A percentile compares a stretch with the other conserved stretches of the same genome.
These are phyloP conservation scores for Pseudolycoriella hygida DNA, from an alignment of 2,888 invertebrate genomes.

Conservation along the genomic window DNA sequence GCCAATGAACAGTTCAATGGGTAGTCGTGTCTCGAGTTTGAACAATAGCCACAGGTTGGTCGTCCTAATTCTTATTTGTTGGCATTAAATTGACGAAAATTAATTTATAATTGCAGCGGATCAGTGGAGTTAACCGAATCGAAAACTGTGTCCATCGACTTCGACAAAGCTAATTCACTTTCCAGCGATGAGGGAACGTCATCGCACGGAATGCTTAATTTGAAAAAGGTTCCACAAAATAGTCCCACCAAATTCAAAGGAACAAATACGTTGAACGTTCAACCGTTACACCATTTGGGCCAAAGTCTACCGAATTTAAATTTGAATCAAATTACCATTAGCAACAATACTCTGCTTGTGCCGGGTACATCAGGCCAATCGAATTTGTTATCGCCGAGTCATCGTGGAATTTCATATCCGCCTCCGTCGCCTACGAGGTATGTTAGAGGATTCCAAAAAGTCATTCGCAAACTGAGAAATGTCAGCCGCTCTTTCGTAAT, in stretches of 20 bases:
- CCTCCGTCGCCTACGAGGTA: slow-evolving; percentile 53
- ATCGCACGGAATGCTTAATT: neutral
- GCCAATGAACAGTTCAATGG: slow-evolving; percentile 27
- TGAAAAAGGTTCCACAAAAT: slow-evolving; percentile 17
- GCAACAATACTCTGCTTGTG: slow-evolving; percentile 37
- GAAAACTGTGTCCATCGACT: slow-evolving; percentile 41
- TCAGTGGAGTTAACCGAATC: slow-evolving; percentile 50
- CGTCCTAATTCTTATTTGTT: neutral
- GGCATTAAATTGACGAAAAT: neutral
- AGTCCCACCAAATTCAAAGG: slow-evolving; percentile 26
- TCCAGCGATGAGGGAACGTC: slow-evolving; percentile 42
- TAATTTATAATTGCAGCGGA: slow-evolving; percentile 28
- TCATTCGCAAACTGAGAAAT: too few relatives aligned
- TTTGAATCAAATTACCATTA: slow-evolving; percentile 23
- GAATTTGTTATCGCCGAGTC: slow-evolving; percentile 37
- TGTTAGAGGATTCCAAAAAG: slow-evolving; percentile 12
- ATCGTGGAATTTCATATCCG: slow-evolving; percentile 63
- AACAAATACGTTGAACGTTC: slow-evolving; percentile 58
- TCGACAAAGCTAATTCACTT: slow-evolving; percentile 44
- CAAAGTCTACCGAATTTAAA: slow-evolving; percentile 66
- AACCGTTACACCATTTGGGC: slow-evolving; percentile 48
- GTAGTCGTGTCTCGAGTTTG: slow-evolving; percentile 46
- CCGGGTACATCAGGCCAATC: slow-evolving; percentile 29
- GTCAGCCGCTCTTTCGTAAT: too few relatives aligned
- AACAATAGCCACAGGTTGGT: slow-evolving; percentile 50